Conservation (phyloP, 2,113 vertebrate genomes). For the Hemiprocne comata region DNA sequence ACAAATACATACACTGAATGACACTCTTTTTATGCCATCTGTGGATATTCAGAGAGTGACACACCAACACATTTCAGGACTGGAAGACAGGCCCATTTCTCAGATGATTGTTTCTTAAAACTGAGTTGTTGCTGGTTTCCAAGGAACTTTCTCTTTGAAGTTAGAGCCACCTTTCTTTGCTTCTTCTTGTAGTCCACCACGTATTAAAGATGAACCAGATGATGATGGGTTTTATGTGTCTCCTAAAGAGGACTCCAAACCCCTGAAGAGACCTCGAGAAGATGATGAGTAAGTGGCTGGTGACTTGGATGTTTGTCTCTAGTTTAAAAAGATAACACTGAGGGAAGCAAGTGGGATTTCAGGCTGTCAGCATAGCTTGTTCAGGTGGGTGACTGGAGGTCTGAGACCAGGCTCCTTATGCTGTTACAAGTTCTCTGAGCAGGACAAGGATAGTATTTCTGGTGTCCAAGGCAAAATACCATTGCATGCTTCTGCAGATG, state of each 20-base stretch:
- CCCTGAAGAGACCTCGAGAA: constrained; percentile 85
- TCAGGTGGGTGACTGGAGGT: background rate
- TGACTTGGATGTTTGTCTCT: background rate
- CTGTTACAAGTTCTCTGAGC: background rate
- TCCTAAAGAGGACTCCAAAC: constrained; percentile 85
- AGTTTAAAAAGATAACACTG: background rate
- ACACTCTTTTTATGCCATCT: background rate
- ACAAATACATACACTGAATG: accelerated
- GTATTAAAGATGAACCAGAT: constrained; percentile 90
- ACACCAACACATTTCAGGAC: background rate
- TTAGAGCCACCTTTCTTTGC: background rate
- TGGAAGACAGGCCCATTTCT: background rate
- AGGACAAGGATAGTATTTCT: background rate
- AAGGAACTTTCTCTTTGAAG: background rate
- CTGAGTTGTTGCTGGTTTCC: background rate
- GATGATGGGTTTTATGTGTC: constrained; percentile 84
- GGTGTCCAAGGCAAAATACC: background rate
- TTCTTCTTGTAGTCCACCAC: constrained; percentile 78
- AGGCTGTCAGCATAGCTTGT: background rate
- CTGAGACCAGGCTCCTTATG: background rate
- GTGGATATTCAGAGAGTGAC: background rate
- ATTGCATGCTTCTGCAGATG: background rate
- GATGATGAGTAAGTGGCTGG: constrained; percentile 86
- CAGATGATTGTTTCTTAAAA: background rate
- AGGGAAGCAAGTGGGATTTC: background rate